Conservation (phyloP, 2,797 vertebrate genomes). For the Gymnocypris eckloni region DNA sequence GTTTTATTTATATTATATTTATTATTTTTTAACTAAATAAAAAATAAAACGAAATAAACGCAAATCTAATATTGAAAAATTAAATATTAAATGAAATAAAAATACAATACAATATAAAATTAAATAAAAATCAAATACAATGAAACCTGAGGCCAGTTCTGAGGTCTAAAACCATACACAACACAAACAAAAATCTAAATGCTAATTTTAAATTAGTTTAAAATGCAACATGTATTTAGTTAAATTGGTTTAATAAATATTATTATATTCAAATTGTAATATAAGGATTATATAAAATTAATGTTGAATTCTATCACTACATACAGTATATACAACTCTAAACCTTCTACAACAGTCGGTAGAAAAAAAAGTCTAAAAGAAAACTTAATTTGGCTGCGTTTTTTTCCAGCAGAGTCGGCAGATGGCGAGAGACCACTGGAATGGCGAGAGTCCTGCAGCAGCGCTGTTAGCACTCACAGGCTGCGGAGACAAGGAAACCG, state of each 20-base stretch:
- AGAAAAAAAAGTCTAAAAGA: slow-evolving; percentile 39
- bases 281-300: background rate
- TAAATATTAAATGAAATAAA: background rate
- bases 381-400: slow-evolving; percentile 46
- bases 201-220: no score
- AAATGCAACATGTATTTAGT: background rate
- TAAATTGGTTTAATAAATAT: background rate
- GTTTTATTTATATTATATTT: no score
- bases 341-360: background rate
- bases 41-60: no score
- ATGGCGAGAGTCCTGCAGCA: slow-evolving; percentile 65
- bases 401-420: slow-evolving; percentile 62
- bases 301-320: background rate
- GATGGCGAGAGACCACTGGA: slow-evolving; percentile 71
- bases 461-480: slow-evolving; percentile 69
- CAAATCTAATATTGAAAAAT: no score
- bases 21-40: no score
- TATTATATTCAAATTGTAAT: background rate
- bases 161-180: background rate
- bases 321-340: background rate
- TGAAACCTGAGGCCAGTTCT: background rate
- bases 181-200: background rate
- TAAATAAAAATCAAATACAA: background rate
- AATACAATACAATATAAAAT: background rate
- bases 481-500: slow-evolving; percentile 71